Evolutionary conservation across 1,140 invertebrate genomes (phyloP), one percentile per base, ranked within the genome.

Genomic region (Heterodera schachtii): DNA sequence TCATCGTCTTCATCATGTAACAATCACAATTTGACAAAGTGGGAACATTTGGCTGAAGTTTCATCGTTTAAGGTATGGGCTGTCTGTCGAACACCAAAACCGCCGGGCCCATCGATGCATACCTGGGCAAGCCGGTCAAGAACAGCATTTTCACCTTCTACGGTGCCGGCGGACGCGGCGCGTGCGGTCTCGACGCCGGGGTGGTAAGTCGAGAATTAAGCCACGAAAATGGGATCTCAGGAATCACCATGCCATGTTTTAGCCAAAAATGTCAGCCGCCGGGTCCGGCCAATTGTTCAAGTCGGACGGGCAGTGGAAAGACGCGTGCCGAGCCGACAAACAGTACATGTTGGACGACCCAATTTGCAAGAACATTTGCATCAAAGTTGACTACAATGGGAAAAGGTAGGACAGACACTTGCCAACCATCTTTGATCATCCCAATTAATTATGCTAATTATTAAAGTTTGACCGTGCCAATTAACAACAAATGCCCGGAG

Each of bases 311-410:
- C 46, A 83, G 41, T 82, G 81, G 81, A 80, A 81, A 44, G n/a
- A 73, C 70, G 77, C 66, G n/a, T 52, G 77, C 2, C 66, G 77
- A 41, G 52, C 77, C n/a, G 60, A 11, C 49, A 66, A 76, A 64
- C 64, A 79, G 16, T 81, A 9, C 41, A 41, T 82, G 49, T 31
- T 84, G 44, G 70, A 82, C 57, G 81, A 82, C 81, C 83, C 83
- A 8, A 52, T 82, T 19, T 82, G 81, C 81, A 83, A 75, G 31
- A 66, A 66, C 16, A 82, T 84, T 16, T 82, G 81, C 70, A 60
- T 82, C 13, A 83, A 82, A 47, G 78, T 82, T 16, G 82, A 84
- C 7, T 82, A 82, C 66, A 83, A 82, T n/a, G 81, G 81, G 1
- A 83, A 78, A 44, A 82, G 60, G 81, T 82, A 8, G 49, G 49